Percentiles rank a stretch among this genome's conserved stretches.
phyloP scores from a whole-genome alignment of 2,113 vertebrate species.

The Ceyx melanurus region DNA sequence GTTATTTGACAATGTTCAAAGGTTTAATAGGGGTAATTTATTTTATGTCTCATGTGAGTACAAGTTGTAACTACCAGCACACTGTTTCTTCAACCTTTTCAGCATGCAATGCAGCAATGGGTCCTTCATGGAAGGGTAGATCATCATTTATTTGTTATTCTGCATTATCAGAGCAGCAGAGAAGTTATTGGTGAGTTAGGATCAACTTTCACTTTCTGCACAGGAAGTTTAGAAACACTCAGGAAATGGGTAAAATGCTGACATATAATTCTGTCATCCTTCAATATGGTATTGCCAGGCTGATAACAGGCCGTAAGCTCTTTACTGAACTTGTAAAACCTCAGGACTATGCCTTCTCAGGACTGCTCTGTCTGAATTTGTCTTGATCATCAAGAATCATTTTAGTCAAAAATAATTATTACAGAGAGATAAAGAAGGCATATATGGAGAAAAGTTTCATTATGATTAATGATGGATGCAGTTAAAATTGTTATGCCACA shows the following conservation, averaged over 20 bases:
- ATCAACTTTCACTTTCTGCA: background rate
- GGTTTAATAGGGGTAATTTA: background rate
- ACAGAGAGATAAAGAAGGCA: background rate
- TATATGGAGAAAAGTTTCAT: background rate
- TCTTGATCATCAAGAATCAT: background rate
- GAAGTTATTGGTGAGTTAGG: background rate
- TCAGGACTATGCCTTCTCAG: background rate
- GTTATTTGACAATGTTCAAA: background rate
- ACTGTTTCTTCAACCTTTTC: background rate
- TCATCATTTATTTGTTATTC: background rate
- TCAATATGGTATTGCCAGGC: background rate
- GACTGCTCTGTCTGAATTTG: background rate
- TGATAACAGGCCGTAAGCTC: background rate
- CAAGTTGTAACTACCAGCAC: background rate
- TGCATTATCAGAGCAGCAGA: background rate
- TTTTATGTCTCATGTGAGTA: background rate
- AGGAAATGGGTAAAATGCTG: background rate
- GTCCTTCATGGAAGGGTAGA: background rate
- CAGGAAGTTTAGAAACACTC: background rate
- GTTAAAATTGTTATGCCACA: background rate
- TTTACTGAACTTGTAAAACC: background rate
- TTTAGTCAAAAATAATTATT: background rate
- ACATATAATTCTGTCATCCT: background rate
- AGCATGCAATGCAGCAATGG: background rate
- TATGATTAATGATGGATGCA: background rate